Evolutionary conservation across 2,113 vertebrate genomes (phyloP), one percentile per base, ranked within the genome.

Genomic region (Grantiella picta): DNA sequence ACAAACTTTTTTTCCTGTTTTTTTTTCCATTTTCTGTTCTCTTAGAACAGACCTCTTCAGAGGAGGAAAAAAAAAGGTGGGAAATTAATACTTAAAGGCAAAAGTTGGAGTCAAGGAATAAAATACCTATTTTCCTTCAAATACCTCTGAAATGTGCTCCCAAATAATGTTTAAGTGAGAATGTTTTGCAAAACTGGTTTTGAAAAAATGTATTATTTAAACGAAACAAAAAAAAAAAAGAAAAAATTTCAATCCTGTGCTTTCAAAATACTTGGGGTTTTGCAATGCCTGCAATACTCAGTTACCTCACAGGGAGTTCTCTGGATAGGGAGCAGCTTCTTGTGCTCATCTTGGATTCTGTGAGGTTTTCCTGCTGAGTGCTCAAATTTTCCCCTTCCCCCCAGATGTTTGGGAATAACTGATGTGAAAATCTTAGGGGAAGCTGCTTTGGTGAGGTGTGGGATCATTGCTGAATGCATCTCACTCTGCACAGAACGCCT

Each of bases 211-310:
- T 5, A 7, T 61, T 65, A 57, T 36, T 78, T 24, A 45, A 65
- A 40, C 10, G 7, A 10, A 10, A 33, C 63, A 53, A 63, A 28
- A 10, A 24, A 25, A 19, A 4, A 17, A 42, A 53, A 63, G 35
- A 16, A 33, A 44, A 31, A 10, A 17, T 1, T 3, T 29, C 8
- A 42, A 1, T 18, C 4, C 14, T 5, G 1, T 29, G 8, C 60
- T 84, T 80, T 36, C 12, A 36, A 4, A 73, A 33, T 22, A 38
- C 12, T 24, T 31, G 33, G 16, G 20, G 25, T 56, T 63, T 59
- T 69, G 21, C n/a, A 31, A 6, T 66, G 2, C 19, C 9, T 44
- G 2, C 10, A n/a, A 1, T 56, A 0, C 24, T 60, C 9, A 15
- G 49, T 61, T n/a, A 20, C 24, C 64, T 52, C 29, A 18, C 83